Percentiles rank a stretch among this genome's conserved stretches.
Conservation (phyloP, 53 echinoderm and acorn worm genomes). For the Zoroaster sp. region DNA sequence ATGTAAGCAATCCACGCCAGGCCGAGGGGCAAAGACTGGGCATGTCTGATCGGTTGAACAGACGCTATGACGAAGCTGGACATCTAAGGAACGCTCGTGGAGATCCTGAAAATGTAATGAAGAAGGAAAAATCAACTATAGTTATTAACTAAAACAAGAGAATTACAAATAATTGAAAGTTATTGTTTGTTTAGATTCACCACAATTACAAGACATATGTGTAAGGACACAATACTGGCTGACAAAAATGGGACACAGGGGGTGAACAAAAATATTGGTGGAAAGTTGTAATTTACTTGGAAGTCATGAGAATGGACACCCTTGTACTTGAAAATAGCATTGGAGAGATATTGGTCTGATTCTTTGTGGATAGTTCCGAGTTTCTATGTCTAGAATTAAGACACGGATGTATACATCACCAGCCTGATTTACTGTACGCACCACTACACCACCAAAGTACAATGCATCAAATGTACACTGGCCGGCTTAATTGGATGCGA, state of each 20-base stretch:
- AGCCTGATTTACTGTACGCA: constrained; percentile 54
- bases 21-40: constrained; percentile 82
- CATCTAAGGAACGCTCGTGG: constrained; percentile 68
- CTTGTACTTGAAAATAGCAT: too few relatives aligned
- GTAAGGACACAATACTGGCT: too few relatives aligned
- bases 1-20: constrained; percentile 82
- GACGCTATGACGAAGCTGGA: constrained; percentile 81
- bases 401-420: neutral
- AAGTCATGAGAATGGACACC: too few relatives aligned
- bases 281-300: too few relatives aligned
- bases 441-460: constrained; percentile 53
- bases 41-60: constrained; percentile 69
- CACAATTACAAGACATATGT: too few relatives aligned
- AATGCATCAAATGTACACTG: constrained; percentile 24
- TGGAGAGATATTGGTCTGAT: too few relatives aligned
- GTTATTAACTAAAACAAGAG: too few relatives aligned
- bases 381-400: neutral
- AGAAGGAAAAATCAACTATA: too few relatives aligned
- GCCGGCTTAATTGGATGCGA: constrained; percentile 58
- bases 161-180: too few relatives aligned
- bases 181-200: too few relatives aligned
- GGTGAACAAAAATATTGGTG: too few relatives aligned
- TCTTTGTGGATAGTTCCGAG: neutral
- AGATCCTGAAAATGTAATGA: constrained; percentile 63
- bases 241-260: too few relatives aligned